Base-by-base conservation (phyloP, 1,140 invertebrate species). In the Dinoponera quadriceps region DNA sequence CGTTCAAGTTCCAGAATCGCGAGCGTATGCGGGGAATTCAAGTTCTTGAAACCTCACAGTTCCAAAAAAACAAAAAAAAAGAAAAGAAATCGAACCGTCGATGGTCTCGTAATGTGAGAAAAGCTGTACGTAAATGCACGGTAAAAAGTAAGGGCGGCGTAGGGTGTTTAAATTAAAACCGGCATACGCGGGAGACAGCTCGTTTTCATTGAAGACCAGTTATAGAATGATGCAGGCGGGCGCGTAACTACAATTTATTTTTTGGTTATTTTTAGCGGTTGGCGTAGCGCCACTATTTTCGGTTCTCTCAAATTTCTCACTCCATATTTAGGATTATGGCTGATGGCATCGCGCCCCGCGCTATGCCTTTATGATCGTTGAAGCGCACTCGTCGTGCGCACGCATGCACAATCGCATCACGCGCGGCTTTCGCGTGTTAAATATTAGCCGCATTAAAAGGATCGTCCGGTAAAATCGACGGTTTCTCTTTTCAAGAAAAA, bases 301-400 rank as follows among this genome's bases (percentile, higher is more conserved):
- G 90, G 92, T 92, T 93, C 92, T 93, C 92, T 93, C 92, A 93
- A 93, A 93, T 93, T 93, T 93, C 92, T 93, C 92, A 93, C 91
- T 87, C 92, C 92, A 93, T 93, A 93, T 93, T 93, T 92, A 92
- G 92, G 83, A 92, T 93, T 93, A 93, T 92, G 90, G 84, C 86
- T 82, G 84, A 88, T 82, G 87, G 84, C 72, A 60, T 82, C 87
- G 74, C 57, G 29, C 51, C 60, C 29, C 72, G 80, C 86, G 78
- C 71, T 86, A 82, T 78, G 75, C 65, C 77, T 85, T 88, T 88
- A 88, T 87, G 86, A 83, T 74, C 51, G 80, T 66, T 55, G 62
- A 84, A 73, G 83, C 71, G 68, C 77, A 62, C 69, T 84, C 55
- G 75, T 69, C 22, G 27, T 27, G 20, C 55, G 38, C 71, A 18